phyloP scores from a whole-genome alignment of 2,797 vertebrate species.

The Chaunax sp. region DNA sequence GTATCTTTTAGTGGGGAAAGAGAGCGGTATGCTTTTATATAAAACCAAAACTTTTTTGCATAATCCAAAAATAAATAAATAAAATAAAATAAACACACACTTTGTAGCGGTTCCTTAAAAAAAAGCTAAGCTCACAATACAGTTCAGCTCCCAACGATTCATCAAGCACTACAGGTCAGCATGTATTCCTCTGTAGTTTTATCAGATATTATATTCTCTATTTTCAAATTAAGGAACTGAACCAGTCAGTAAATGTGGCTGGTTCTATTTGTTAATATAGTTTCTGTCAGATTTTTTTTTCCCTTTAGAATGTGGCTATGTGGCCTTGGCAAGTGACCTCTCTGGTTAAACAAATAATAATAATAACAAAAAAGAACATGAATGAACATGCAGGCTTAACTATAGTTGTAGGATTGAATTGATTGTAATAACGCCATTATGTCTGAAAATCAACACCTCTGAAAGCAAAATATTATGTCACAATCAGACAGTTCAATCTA shows the following conservation, averaged over 20 bases:
- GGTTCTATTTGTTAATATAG: background rate
- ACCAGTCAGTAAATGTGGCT: background rate
- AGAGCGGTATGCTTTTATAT: slow-evolving; percentile 29
- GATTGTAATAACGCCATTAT: background rate
- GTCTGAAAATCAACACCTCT: background rate
- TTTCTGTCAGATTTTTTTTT: background rate
- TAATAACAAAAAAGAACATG: too few relatives aligned
- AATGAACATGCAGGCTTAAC: too few relatives aligned
- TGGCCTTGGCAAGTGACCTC: background rate
- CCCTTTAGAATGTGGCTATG: background rate
- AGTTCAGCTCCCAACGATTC: too few relatives aligned
- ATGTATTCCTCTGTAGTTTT: background rate
- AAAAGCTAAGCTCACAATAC: too few relatives aligned
- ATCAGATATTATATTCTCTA: background rate
- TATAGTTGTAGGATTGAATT: background rate
- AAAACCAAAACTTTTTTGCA: slow-evolving; percentile 32
- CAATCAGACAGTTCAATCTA: background rate
- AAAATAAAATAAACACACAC: too few relatives aligned
- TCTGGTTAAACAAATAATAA: background rate
- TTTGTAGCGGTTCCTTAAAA: too few relatives aligned
- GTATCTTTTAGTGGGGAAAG: slow-evolving; percentile 9
- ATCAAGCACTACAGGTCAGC: background rate
- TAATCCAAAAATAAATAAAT: slow-evolving; percentile 27
- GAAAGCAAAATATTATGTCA: too few relatives aligned
- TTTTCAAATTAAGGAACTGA: background rate